Conservation (phyloP, 2,113 vertebrate species). For the Spermophilus dauricus region DNA sequence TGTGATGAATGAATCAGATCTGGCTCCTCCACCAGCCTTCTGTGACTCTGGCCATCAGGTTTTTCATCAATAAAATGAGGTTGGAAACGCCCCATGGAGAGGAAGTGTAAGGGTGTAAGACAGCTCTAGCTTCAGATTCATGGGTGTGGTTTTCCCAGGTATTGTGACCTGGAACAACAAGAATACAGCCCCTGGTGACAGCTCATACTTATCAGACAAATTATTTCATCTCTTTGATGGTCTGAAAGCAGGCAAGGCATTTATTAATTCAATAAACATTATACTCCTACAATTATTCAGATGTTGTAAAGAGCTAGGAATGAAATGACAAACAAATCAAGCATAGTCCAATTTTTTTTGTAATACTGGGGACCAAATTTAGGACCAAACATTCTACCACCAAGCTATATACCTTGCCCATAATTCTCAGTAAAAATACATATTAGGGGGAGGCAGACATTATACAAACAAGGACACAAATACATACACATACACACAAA, state of each 20-base stretch:
- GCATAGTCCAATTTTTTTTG: neutral
- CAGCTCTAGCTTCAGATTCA: neutral
- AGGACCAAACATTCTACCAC: neutral
- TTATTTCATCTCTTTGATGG: neutral
- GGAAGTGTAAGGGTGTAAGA: neutral
- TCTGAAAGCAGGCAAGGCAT: constrained; percentile 4
- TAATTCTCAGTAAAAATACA: constrained; percentile 52
- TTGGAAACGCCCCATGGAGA: neutral
- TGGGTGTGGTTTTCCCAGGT: neutral
- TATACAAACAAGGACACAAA: neutral
- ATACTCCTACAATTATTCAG: neutral
- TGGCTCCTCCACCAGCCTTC: neutral
- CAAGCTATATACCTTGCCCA: neutral
- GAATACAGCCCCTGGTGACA: neutral
- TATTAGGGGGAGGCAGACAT: neutral
- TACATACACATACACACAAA: neutral
- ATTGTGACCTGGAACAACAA: neutral
- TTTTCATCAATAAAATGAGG: neutral
- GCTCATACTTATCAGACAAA: neutral
- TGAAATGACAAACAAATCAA: neutral
- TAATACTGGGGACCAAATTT: neutral
- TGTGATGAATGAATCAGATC: neutral
- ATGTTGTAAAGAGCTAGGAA: neutral
- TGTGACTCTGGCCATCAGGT: neutral
- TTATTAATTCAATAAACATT: constrained; percentile 28